phyloP scores from a whole-genome alignment of 2,888 invertebrate genomes.

The Pterostichus madidus region DNA sequence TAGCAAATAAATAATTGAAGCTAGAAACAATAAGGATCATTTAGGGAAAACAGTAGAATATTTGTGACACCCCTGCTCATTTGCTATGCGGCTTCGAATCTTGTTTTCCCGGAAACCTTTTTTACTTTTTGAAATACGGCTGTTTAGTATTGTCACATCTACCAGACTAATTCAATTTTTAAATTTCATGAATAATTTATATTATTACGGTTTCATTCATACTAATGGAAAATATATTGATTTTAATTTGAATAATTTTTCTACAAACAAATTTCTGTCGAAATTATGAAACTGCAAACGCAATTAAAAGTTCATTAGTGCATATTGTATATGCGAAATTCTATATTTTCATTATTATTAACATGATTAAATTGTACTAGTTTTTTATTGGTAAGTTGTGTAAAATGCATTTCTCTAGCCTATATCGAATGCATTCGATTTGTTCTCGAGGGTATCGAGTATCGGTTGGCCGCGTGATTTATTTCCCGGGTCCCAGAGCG shows the following conservation, averaged over 20 bases:
- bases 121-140: slow-evolving; percentile 7
- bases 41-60: too few species aligned
- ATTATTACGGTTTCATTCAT: slow-evolving; percentile 4
- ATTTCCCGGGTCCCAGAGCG: neutral
- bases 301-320: slow-evolving; percentile 1
- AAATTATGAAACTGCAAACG: neutral
- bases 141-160: neutral
- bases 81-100: neutral
- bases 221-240: slow-evolving; percentile 6
- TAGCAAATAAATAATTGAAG: too few species aligned
- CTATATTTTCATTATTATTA: neutral
- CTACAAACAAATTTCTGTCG: neutral
- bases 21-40: too few species aligned
- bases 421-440: neutral
- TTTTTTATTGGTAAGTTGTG: neutral
- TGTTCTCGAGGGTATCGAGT: neutral
- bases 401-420: neutral
- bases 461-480: neutral
- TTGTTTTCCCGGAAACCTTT: neutral
- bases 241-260: slow-evolving; percentile 6
- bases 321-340: slow-evolving; percentile 5
- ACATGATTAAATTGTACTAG: neutral
- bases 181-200: slow-evolving; percentile 13
- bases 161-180: neutral
- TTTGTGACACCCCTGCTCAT: neutral